Percentiles rank a stretch among this genome's conserved stretches.
Evolutionary conservation across 2,113 vertebrate genomes (phyloP).

Genomic region (Anarhynchus alexandrinus): DNA sequence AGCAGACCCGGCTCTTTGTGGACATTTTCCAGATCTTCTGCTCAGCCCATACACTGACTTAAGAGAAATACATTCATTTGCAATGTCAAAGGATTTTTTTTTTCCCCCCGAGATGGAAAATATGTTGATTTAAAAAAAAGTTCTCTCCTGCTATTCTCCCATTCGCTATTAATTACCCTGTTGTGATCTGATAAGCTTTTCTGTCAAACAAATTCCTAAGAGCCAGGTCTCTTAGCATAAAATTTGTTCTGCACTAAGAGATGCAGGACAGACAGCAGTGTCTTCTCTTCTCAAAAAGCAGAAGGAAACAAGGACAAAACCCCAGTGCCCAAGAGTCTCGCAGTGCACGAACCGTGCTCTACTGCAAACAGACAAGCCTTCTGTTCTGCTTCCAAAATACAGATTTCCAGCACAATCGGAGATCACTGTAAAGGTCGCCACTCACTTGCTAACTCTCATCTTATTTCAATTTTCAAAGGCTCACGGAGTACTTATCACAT

Average conservation of each 20-base stretch:
- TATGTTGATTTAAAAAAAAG: fast-evolving
- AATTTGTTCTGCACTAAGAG: background rate
- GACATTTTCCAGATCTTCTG: background rate
- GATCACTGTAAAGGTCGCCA: background rate
- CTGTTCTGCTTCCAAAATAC: background rate
- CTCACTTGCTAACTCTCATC: background rate
- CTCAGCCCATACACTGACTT: background rate
- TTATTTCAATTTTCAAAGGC: background rate
- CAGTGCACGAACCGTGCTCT: fast-evolving
- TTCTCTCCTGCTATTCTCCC: background rate
- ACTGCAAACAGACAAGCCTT: background rate
- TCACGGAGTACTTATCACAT: background rate
- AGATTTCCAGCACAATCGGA: background rate
- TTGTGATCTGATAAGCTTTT: background rate
- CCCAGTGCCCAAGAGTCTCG: background rate
- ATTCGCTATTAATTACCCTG: background rate
- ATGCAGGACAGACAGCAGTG: background rate
- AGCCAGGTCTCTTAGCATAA: background rate
- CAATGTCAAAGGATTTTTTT: background rate
- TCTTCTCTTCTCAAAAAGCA: background rate
- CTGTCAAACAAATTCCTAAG: background rate
- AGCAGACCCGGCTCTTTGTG: background rate
- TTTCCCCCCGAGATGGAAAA: background rate
- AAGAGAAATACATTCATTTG: background rate
- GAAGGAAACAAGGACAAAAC: background rate